Conservation (phyloP, 2,888 invertebrate species). For the Lacanobia wlatinum region DNA sequence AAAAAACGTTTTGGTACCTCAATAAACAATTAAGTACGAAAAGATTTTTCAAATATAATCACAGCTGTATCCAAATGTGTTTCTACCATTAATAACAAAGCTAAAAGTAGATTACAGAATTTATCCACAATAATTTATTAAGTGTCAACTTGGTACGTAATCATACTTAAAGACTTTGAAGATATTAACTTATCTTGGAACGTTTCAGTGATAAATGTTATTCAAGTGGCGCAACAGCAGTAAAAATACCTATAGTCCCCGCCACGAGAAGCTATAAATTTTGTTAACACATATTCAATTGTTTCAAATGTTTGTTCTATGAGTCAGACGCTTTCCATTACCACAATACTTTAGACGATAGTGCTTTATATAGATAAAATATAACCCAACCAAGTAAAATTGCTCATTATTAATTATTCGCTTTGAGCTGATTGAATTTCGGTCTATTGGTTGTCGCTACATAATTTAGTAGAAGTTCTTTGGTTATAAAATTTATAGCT, state of each 20-base stretch:
- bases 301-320: too few species aligned
- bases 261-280: too few species aligned
- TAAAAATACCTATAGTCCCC: neutral
- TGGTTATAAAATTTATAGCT: too few species aligned
- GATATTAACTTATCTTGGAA: slow-evolving; percentile 29
- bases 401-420: too few species aligned
- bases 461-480: too few species aligned
- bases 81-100: slow-evolving; percentile 45
- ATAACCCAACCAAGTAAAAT: too few species aligned
- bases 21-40: neutral
- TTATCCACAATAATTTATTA: slow-evolving; percentile 51
- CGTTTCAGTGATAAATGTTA: neutral
- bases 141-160: slow-evolving; percentile 36
- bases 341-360: too few species aligned
- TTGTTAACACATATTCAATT: too few species aligned
- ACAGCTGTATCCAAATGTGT: slow-evolving; percentile 9
- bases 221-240: neutral
- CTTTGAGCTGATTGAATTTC: too few species aligned
- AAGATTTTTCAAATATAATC: slow-evolving; percentile 27
- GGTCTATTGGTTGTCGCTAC: too few species aligned
- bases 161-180: slow-evolving; percentile 23
- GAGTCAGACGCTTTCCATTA: too few species aligned
- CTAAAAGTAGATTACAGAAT: slow-evolving; percentile 36
- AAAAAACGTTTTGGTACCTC: neutral
- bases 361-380: too few species aligned